phyloP scores from a whole-genome alignment of 1,140 invertebrate species.

The Trinorchestia longiramus region DNA sequence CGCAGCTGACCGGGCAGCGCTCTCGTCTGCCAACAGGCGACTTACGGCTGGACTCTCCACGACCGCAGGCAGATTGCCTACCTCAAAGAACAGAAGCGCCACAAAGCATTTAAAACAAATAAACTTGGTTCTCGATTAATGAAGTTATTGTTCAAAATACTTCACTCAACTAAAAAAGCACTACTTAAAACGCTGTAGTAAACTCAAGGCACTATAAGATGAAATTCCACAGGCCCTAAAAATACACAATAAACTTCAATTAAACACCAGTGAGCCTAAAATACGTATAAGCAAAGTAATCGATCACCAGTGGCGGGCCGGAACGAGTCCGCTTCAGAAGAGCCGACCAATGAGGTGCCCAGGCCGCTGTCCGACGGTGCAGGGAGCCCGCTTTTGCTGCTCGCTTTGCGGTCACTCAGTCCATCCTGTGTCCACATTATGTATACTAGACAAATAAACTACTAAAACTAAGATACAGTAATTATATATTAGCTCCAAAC shows the following conservation, averaged over 20 bases:
- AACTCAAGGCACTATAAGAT: too few species aligned
- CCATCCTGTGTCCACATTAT: not conserved
- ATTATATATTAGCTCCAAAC: too few species aligned
- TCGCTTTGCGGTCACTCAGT: not conserved
- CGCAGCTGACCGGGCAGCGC: not conserved
- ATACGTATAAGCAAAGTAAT: not conserved
- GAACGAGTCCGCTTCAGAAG: not conserved
- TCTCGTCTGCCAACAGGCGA: constrained; percentile 38
- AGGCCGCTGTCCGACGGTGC: constrained; percentile 11
- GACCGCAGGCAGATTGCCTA: not conserved
- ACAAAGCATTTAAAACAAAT: not conserved
- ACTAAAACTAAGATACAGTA: too few species aligned
- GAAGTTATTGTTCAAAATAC: not conserved
- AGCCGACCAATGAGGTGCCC: constrained; percentile 13
- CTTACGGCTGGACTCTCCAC: not conserved
- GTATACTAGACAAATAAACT: not conserved
- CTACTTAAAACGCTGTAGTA: too few species aligned
- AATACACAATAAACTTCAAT: too few species aligned
- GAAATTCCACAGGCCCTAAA: too few species aligned
- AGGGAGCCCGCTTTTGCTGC: not conserved
- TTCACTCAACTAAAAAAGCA: not conserved
- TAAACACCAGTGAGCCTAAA: not conserved
- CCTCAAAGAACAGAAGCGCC: not conserved
- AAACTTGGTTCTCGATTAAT: not conserved
- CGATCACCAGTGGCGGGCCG: not conserved